Conservation (phyloP, 2,113 vertebrate genomes). For the Carlito syrichta region DNA sequence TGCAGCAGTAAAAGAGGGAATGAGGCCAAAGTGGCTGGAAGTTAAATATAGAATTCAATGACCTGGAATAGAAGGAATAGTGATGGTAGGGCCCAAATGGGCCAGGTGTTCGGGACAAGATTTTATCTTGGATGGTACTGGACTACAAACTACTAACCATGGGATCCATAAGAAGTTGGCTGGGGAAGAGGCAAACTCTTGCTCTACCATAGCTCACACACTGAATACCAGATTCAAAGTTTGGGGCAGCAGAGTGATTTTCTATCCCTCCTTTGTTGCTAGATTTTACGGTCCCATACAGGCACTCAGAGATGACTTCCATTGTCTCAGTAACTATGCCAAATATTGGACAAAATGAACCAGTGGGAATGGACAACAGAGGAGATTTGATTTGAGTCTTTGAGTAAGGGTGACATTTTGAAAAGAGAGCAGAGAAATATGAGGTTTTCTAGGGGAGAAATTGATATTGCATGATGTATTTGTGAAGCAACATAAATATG, state of each 20-base stretch:
- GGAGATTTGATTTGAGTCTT: not conserved
- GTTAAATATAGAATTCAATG: not conserved
- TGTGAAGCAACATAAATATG: not conserved
- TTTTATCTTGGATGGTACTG: not conserved
- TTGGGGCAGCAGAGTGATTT: not conserved
- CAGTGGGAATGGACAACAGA: not conserved
- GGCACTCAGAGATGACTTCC: not conserved
- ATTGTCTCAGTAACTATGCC: not conserved
- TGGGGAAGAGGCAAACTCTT: not conserved
- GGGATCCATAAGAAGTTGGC: not conserved
- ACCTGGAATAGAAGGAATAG: not conserved
- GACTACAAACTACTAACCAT: not conserved
- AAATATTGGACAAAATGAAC: not conserved
- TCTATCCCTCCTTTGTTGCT: not conserved
- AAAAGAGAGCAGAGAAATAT: not conserved
- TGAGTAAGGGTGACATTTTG: not conserved
- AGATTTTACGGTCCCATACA: not conserved
- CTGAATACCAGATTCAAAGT: not conserved
- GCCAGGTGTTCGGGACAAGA: not conserved
- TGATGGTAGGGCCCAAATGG: not conserved
- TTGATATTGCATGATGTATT: not conserved
- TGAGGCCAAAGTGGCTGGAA: fast-evolving
- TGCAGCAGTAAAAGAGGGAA: not conserved
- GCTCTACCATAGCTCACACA: not conserved
- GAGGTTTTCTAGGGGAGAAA: not conserved